A percentile compares a stretch with the other conserved stretches of the same genome.
These are phyloP conservation scores for Periophthalmus magnuspinnatus DNA, from an alignment of 2,797 vertebrate species.

Conservation along the genomic window DNA sequence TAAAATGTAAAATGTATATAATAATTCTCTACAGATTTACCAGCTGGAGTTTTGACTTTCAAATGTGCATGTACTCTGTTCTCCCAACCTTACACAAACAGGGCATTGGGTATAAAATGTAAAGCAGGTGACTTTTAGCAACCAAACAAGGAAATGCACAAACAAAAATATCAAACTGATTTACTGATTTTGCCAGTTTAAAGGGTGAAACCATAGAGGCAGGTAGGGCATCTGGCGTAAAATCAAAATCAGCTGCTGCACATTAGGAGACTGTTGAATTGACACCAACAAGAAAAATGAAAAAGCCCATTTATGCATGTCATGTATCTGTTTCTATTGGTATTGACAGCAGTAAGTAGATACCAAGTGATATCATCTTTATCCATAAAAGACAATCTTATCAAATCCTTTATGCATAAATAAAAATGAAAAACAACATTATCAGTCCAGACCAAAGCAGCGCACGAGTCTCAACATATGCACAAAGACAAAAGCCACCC, in stretches of 20 bases:
- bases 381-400: background rate
- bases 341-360: slow-evolving; percentile 27
- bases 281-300: background rate
- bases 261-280: background rate
- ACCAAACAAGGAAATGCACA: background rate
- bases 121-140: background rate
- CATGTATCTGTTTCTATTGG: slow-evolving; percentile 16
- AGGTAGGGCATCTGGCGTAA: background rate
- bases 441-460: slow-evolving; percentile 9
- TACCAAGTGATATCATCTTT: slow-evolving; percentile 29
- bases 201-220: background rate
- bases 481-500: slow-evolving; percentile 56
- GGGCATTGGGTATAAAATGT: background rate
- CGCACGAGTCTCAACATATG: slow-evolving; percentile 51
- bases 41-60: slow-evolving; percentile 24
- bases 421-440: background rate
- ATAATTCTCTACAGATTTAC: slow-evolving; percentile 37
- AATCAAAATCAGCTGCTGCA: background rate
- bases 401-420: slow-evolving; percentile 1
- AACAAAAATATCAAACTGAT: background rate
- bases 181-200: background rate
- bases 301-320: background rate
- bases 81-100: background rate
- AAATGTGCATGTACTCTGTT: slow-evolving; percentile 9
- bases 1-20: slow-evolving; percentile 20